Base-by-base conservation (phyloP, 2,113 vertebrate genomes). In the Shinisaurus crocodilurus region DNA sequence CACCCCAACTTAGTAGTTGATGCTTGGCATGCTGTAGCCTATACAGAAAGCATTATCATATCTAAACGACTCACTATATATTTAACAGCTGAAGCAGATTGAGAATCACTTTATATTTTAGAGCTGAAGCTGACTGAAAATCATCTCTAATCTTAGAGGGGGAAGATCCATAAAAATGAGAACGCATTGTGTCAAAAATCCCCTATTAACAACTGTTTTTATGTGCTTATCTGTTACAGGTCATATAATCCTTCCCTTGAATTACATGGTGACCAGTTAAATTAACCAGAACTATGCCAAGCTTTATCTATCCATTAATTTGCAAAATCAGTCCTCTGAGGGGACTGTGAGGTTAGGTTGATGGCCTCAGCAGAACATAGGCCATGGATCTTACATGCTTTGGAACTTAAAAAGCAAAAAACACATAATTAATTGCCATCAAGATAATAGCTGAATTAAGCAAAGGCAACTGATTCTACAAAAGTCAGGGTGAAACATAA, bases 381-480 rank as follows among this genome's bases (percentile, higher is more conserved):
- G 92, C 63, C 0, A 0, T 82, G 90, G 91, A 88, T 92, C 94
- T 94, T 92, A 84, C 87, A 16, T 0, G 85, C 92, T 90, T 88
- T 94, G 93, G 93, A 95, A 93, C 89, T 91, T 94, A 95, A 96
- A 95, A 91, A 96, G 84, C 91, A 90, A 92, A 94, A 96, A 94
- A 86, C 3, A 93, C 92, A 92, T 75, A 95, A 92, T 69, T 93
- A 95, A 96, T 95, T 95, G 94, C 94, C 95, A 94, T 95, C 91
- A 75, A 96, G 96, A 96, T 94, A 96, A 95, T 82, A 95, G 95
- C 96, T 97, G 96, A 97, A 94, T 96, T 94, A 93, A 94, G 96
- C 96, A 96, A 97, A 91, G 94, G 95, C 95, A 96, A 94, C n/a
- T 94, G 95, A 94, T 94, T 95, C 96, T 96, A 95, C 95, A 95